Base-by-base conservation (phyloP, 2,888 invertebrate genomes). In the Gerris lacustris region DNA sequence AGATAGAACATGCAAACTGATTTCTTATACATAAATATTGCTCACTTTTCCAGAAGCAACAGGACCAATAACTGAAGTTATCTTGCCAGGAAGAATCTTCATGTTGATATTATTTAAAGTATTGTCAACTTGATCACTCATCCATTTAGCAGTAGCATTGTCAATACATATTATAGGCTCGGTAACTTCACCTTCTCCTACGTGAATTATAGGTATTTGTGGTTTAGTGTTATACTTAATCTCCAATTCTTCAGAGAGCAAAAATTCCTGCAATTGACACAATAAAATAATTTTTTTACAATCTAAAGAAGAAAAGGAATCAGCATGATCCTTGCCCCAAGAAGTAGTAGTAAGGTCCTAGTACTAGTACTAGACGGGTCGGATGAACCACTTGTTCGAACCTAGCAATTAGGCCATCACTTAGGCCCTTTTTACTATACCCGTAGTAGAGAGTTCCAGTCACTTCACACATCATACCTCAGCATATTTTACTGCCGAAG, bases 31-130 rank as follows among this genome's bases (percentile, higher is more conserved):
- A 31, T 31, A 31, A 31, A 31, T 31, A 31, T 31, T 31, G 4
- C 31, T 63, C 77, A 84, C 85, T 84, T 91, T 92, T 67, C 91
- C 91, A 47, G 87, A 82, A 6, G 91, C 91, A 0, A 91, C 91
- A 69, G 88, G 84, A 7, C 91, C 91, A 68, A 91, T 87, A 47
- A 91, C 84, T 9, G 88, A 88, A 72, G 89, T 84, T 11, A 88
- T 79, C 76, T 86, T 86, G 74, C 87, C 87, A 76, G 80, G 83
- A 31, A 83, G 82, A 7, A 87, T 78, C 6, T 83, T 80, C 64
- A 87, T 74, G 15, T 83, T 83, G 15, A 87, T 76, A 45, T 83
- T 81, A 62, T 83, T 83, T 7, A 87, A 80, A 55, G 55, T 55
- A 55, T 55, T 55, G 9, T 55, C 55, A 11, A 15, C 15, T 55